Conservation (phyloP, 2,888 invertebrate species). For the Caenorhabditis sp. region DNA sequence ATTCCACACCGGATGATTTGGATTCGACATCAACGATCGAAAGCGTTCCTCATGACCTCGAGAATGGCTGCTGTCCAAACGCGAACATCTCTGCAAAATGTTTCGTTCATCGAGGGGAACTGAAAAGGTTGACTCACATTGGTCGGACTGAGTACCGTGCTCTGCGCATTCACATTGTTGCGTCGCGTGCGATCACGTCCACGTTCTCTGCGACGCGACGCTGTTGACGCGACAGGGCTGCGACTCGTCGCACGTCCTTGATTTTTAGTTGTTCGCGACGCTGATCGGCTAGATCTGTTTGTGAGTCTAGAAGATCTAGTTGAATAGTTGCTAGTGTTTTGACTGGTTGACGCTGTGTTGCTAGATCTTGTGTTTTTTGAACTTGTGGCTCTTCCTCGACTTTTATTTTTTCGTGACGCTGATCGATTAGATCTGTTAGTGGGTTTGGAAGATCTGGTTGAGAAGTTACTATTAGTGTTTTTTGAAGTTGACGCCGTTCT, state of each 20-base stretch:
- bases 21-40: slow-evolving; percentile 1
- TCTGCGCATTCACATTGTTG: not conserved
- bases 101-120: not conserved
- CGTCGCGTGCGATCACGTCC: not conserved
- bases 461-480: too few relatives aligned
- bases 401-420: too few relatives aligned
- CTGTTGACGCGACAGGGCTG: too few relatives aligned
- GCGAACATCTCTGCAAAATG: slow-evolving; percentile 14
- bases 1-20: slow-evolving; percentile 29
- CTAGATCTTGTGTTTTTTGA: too few relatives aligned
- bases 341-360: not conserved
- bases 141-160: slow-evolving; percentile 24
- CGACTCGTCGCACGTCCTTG: too few relatives aligned
- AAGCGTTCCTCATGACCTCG: slow-evolving; percentile 12
- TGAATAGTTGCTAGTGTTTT: too few relatives aligned
- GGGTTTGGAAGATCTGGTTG: too few relatives aligned
- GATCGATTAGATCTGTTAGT: too few relatives aligned
- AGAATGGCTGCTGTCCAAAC: slow-evolving; percentile 12
- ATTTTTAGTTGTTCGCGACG: too few relatives aligned
- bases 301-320: slow-evolving; percentile 2
- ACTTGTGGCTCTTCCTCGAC: too few relatives aligned
- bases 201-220: not conserved
- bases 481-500: too few relatives aligned
- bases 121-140: slow-evolving; percentile 10
- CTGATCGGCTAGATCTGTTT: not conserved